phyloP scores from a whole-genome alignment of 64 coral and sea anemone species.

The Anthopleura sola region DNA sequence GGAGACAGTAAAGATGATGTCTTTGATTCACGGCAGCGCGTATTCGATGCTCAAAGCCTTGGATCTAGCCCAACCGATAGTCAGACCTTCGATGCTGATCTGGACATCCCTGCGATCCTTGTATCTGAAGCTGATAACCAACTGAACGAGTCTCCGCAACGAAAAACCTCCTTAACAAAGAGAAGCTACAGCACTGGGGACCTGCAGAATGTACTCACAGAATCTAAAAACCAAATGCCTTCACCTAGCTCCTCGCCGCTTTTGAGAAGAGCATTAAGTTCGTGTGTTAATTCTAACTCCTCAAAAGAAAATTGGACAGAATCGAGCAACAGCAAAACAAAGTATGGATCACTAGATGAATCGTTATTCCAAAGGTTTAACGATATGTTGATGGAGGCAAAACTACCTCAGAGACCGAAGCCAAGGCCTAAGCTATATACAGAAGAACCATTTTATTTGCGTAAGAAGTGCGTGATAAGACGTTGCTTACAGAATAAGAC shows the following conservation, averaged over 20 bases:
- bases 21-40: background rate
- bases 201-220: background rate
- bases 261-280: background rate
- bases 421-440: background rate
- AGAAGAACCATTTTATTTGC: slow-evolving; percentile 20
- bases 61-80: background rate
- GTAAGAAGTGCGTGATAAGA: background rate
- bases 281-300: background rate
- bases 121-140: background rate
- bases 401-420: background rate
- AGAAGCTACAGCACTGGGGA: slow-evolving; percentile 2
- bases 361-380: slow-evolving; percentile 6
- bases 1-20: background rate
- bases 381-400: background rate
- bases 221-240: background rate
- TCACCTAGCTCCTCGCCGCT: background rate
- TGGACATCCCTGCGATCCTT: background rate
- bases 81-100: background rate
- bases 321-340: background rate
- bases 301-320: background rate
- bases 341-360: slow-evolving; percentile 15
- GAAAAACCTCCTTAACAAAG: slow-evolving; percentile 3
- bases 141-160: background rate
- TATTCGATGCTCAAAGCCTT: background rate
- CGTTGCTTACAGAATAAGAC: background rate